Conservation (phyloP, 2,797 vertebrate species). For the Pangasius sanitwongsei region DNA sequence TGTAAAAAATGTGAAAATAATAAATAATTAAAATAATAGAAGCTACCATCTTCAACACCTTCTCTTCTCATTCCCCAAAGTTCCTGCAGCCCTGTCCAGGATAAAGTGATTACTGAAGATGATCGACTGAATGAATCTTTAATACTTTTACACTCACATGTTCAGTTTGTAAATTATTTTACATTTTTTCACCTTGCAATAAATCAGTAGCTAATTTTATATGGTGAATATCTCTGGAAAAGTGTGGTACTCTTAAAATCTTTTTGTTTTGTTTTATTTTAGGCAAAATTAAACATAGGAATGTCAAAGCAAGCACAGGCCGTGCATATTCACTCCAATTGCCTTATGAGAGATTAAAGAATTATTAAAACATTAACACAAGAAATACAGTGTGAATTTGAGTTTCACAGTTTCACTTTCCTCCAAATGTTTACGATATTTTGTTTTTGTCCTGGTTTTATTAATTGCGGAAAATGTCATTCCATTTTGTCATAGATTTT, state of each 20-base stretch:
- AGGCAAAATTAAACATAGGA: background rate
- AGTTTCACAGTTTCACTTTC: background rate
- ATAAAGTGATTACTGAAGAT: background rate
- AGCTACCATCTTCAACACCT: background rate
- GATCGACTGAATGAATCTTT: background rate
- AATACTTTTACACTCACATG: background rate
- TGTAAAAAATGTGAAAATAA: background rate
- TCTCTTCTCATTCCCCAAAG: background rate
- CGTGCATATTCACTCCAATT: too few relatives aligned
- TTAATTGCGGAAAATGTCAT: background rate
- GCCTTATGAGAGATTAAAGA: too few relatives aligned
- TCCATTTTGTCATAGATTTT: slow-evolving; percentile 1
- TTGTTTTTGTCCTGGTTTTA: background rate
- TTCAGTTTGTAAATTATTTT: background rate
- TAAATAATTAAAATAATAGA: background rate
- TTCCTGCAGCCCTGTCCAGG: background rate
- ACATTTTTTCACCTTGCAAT: background rate
- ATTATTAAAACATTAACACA: too few relatives aligned
- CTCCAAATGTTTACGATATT: slow-evolving; percentile 11
- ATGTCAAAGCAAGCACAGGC: too few relatives aligned
- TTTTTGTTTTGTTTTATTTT: background rate
- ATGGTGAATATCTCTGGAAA: background rate
- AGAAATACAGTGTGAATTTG: too few relatives aligned
- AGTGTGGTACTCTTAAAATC: background rate
- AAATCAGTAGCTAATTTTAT: background rate